Percentiles rank a stretch among this genome's conserved stretches.
These are phyloP conservation scores for Drosophila funebris DNA, from an alignment of 1,140 invertebrate species.

Conservation along the genomic window DNA sequence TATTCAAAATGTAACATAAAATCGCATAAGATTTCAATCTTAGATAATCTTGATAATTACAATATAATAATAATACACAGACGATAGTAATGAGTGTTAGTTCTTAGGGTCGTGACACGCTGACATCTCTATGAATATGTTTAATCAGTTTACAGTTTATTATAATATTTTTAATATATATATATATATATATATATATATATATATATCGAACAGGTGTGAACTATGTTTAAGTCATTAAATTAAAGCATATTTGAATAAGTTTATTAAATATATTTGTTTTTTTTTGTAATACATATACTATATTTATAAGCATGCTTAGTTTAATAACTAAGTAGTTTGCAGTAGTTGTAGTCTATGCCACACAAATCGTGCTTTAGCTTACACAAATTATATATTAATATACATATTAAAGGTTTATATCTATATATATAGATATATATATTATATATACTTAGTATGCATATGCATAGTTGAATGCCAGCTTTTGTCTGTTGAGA, in stretches of 20 bases:
- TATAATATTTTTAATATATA: too few species aligned
- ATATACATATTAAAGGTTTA: background rate
- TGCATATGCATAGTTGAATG: conserved; percentile 2
- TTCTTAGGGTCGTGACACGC: too few species aligned
- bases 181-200: too few species aligned
- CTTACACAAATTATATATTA: conserved; percentile 12
- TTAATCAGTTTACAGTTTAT: too few species aligned
- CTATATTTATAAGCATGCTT: conserved; percentile 18
- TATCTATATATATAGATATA: background rate
- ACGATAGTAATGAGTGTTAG: too few species aligned
- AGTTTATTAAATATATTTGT: background rate
- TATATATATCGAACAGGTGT: background rate
- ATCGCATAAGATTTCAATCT: too few species aligned
- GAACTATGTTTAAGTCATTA: background rate
- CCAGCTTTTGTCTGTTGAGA: conserved; percentile 7
- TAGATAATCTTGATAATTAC: too few species aligned
- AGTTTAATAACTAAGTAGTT: conserved; percentile 11
- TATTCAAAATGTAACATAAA: too few species aligned
- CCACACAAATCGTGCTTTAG: conserved; percentile 4
- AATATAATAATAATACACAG: too few species aligned
- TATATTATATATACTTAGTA: background rate
- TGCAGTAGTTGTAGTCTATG: background rate
- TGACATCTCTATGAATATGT: too few species aligned
- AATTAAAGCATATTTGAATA: background rate
- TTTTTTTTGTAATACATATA: too few species aligned